Base-by-base conservation (phyloP, 2,113 vertebrate genomes). In the Oryzias curvinotus region DNA sequence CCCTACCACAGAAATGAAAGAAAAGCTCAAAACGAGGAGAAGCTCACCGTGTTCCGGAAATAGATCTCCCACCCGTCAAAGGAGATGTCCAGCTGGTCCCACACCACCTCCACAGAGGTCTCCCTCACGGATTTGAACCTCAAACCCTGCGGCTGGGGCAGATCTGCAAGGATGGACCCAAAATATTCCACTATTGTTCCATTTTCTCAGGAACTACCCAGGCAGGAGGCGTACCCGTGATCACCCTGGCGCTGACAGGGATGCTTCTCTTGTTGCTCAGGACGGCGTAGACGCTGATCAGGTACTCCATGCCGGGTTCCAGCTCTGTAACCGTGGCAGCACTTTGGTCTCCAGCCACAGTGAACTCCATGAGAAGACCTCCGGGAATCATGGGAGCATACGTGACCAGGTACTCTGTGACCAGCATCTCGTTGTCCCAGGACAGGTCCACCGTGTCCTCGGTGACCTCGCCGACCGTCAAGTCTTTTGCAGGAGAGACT, bases 301-400 rank as follows among this genome's bases (percentile, higher is more conserved):
- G 91, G 42, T 99, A 99, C 77, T 99, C 97, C 0, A 98, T 89
- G 0, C 97, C 97, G 0, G 97, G 97, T 74, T 99, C 97, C 15
- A 99, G 85, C 68, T 95, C 94, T 2, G 62, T 88, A 25, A 99
- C 91, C 16, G 91, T 95, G 69, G 96, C 86, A 0, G 89, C 85
- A 0, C 88, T 94, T 73, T 89, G 85, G 79, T 98, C 92, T 52
- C 96, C 97, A 1, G 95, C 87, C 21, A 98, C 96, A 0, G 81
- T 88, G 81, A 96, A 93, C 58, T 98, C 90, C 87, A 94, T 83
- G 41, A 91, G 92, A 56, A 97, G 88, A 60, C 95, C 96, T 0
- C 93, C 95, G 0, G 88, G 88, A 1, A 84, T 52, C 3, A 94
- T 98, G 8, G 97, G 97, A 0, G 90, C 89, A 0, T 95, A 98